Conservation (phyloP, 2,113 vertebrate genomes). For the Apus apus region DNA sequence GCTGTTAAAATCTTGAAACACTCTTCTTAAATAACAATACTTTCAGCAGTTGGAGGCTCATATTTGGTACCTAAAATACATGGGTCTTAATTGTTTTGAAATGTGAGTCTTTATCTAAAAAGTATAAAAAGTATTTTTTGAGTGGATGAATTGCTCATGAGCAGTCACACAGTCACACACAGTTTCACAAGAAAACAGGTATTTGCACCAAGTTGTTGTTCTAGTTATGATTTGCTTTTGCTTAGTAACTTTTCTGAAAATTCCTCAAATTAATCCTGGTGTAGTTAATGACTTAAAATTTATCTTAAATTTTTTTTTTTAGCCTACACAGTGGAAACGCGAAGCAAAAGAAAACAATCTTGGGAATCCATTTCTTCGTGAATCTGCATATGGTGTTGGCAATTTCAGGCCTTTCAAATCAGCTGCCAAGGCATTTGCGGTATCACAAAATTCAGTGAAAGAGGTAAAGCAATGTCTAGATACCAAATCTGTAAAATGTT, state of each 20-base stretch:
- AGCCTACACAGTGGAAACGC: conserved; percentile 77
- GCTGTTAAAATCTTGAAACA: background rate
- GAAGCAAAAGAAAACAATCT: conserved; percentile 79
- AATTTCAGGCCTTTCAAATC: conserved; percentile 77
- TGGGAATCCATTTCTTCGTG: conserved; percentile 67
- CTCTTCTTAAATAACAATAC: background rate
- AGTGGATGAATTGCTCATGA: background rate
- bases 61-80: background rate
- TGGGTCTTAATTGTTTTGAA: background rate
- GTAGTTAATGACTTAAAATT: background rate
- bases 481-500: background rate
- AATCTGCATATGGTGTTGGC: conserved; percentile 67
- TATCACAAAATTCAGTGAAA: conserved; percentile 68
- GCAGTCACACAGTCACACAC: no score
- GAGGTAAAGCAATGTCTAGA: conserved; percentile 66
- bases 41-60: background rate
- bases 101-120: background rate
- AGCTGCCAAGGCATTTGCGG: conserved; percentile 66
- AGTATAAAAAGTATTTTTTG: background rate
- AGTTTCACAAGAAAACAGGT: background rate
- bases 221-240: background rate
- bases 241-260: background rate
- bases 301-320: conserved; percentile 27
- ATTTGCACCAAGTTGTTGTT: background rate
- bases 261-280: background rate